phyloP scores from a whole-genome alignment of 2,888 invertebrate species.

The Mesorhabditis spiculigera region DNA sequence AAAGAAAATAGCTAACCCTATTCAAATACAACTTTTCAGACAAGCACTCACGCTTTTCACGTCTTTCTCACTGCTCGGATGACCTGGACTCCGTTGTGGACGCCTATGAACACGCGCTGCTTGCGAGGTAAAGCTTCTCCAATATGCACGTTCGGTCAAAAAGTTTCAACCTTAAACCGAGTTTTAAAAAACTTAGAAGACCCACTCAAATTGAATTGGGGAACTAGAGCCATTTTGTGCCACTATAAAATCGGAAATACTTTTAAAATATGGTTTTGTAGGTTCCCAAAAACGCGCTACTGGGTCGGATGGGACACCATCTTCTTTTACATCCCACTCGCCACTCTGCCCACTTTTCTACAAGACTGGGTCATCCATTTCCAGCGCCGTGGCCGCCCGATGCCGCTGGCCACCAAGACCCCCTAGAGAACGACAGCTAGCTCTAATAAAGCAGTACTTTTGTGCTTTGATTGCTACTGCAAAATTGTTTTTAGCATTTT shows the following conservation, averaged over 20 bases:
- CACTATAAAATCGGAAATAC: too few relatives aligned
- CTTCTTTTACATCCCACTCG: constrained; percentile 39
- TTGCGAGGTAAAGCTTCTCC: constrained; percentile 17
- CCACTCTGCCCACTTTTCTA: constrained; percentile 38
- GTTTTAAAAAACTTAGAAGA: too few relatives aligned
- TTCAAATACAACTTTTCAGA: constrained; percentile 13
- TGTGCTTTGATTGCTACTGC: too few relatives aligned
- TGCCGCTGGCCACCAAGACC: constrained; percentile 21
- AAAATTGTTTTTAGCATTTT: too few relatives aligned
- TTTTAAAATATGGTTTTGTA: too few relatives aligned
- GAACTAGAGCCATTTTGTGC: too few relatives aligned
- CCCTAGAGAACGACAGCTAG: too few relatives aligned
- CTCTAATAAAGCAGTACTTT: neutral
- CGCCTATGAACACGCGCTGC: constrained; percentile 35
- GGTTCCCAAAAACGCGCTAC: constrained; percentile 15
- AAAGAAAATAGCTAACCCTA: too few relatives aligned
- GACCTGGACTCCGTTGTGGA: constrained; percentile 32
- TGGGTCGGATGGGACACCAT: constrained; percentile 41
- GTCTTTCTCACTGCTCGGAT: constrained; percentile 31
- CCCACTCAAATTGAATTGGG: too few relatives aligned
- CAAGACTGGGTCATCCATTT: constrained; percentile 32
- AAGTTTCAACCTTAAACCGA: too few relatives aligned
- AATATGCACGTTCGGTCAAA: too few relatives aligned
- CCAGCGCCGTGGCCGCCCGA: constrained; percentile 28
- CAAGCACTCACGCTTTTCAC: constrained; percentile 33